Evolutionary conservation across 2,797 vertebrate genomes (phyloP).

Genomic region (Rousettus madagascariensis): DNA sequence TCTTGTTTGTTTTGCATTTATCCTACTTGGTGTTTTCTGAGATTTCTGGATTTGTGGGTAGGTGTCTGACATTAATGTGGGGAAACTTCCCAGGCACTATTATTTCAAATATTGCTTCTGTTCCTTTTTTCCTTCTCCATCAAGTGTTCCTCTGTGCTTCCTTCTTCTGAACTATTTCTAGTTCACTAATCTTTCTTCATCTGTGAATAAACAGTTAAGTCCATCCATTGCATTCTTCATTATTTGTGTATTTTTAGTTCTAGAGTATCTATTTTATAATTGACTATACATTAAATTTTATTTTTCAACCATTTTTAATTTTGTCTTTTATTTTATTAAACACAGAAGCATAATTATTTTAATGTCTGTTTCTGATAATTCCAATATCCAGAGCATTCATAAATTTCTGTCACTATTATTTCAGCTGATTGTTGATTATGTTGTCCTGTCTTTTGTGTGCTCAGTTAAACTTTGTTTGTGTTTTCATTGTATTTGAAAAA

Average conservation of each 20-base stretch:
- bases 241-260: not conserved
- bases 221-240: not conserved
- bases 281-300: not conserved
- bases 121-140: not conserved
- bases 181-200: not conserved
- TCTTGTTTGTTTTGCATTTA: not conserved
- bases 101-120: not conserved
- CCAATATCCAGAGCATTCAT: not conserved
- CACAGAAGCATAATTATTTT: not conserved
- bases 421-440: not conserved
- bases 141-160: not conserved
- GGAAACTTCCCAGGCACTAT: not conserved
- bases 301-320: not conserved
- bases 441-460: not conserved
- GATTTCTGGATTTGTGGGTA: not conserved
- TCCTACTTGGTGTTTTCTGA: not conserved
- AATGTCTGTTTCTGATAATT: not conserved
- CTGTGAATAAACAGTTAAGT: not conserved
- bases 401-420: not conserved
- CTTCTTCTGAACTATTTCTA: not conserved
- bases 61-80: not conserved
- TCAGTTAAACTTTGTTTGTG: not conserved
- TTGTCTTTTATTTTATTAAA: not conserved
- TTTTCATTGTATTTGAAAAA: not conserved
- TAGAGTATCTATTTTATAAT: not conserved